phyloP scores from a whole-genome alignment of 2,797 vertebrate genomes.

The Sebastes matsubarae region DNA sequence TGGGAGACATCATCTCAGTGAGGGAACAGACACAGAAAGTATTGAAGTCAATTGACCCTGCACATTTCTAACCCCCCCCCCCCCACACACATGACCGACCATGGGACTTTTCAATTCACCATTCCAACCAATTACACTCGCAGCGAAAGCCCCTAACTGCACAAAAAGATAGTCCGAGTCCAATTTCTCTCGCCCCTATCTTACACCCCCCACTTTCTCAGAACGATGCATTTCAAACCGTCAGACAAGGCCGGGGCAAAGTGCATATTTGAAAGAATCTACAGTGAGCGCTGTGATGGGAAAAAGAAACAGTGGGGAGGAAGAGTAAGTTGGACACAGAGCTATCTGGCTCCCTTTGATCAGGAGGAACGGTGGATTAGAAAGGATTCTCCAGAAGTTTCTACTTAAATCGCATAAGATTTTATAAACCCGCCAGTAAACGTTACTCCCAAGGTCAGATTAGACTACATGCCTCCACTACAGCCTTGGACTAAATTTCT shows the following conservation, averaged over 20 bases:
- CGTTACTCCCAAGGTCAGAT: conserved; percentile 64
- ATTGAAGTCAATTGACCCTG: conserved; percentile 52
- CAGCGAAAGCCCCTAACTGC: conserved; percentile 18
- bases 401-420: conserved; percentile 68
- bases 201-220: conserved; percentile 21
- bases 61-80: conserved; percentile 22
- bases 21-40: conserved; percentile 25
- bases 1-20: conserved; percentile 29
- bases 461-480: conserved; percentile 34
- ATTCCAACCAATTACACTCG: conserved; percentile 64
- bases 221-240: conserved; percentile 35
- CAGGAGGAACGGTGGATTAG: conserved; percentile 75
- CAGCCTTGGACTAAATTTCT: conserved; percentile 35
- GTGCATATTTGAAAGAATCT: conserved; percentile 58
- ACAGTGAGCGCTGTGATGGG: conserved; percentile 30
- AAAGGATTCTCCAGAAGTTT: conserved; percentile 74
- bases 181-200: conserved; percentile 47
- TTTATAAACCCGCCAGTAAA: conserved; percentile 65
- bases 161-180: conserved; percentile 59
- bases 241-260: conserved; percentile 52
- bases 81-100: conserved; percentile 10
- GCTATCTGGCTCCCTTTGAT: conserved; percentile 77
- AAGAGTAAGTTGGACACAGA: conserved; percentile 60
- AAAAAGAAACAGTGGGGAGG: conserved; percentile 21
- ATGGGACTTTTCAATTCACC: conserved; percentile 31